Conservation (phyloP, 53 echinoderm and acorn worm genomes). For the Astropecten irregularis region DNA sequence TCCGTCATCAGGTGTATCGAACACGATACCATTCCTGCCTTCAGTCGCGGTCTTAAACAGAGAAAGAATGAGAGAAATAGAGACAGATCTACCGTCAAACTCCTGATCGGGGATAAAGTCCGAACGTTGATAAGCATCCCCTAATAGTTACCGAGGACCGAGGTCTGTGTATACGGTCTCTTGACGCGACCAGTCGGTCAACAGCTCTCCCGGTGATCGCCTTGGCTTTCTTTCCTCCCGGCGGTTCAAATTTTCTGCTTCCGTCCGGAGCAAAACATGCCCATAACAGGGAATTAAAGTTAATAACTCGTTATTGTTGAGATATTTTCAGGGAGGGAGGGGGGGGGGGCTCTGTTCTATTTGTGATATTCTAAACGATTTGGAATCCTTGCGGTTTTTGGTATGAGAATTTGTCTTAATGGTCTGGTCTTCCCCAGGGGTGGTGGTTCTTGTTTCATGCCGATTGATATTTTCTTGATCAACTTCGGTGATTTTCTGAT, state of each 20-base stretch:
- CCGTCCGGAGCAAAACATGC: slow-evolving; percentile 13
- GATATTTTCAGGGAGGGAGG: neutral
- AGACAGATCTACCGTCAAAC: neutral
- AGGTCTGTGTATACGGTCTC: neutral
- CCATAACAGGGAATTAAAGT: slow-evolving; percentile 40
- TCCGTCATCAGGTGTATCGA: slow-evolving; percentile 1
- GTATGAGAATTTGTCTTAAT: no score
- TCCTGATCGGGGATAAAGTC: neutral
- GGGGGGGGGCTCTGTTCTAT: no score
- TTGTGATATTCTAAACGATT: no score
- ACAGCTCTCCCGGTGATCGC: neutral
- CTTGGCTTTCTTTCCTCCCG: slow-evolving; percentile 20
- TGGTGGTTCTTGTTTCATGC: no score
- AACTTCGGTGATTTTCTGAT: no score
- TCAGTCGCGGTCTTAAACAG: no score
- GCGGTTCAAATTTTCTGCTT: neutral
- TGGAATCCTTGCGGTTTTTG: no score
- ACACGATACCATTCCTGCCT: neutral
- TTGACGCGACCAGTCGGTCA: neutral
- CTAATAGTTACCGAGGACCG: neutral
- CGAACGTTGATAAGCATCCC: neutral
- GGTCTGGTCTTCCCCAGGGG: no score
- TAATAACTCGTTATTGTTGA: slow-evolving; percentile 38
- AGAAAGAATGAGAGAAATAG: no score
- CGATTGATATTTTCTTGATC: no score